Base-by-base conservation (phyloP, 2,888 invertebrate genomes). In the Spicauda simplicius region DNA sequence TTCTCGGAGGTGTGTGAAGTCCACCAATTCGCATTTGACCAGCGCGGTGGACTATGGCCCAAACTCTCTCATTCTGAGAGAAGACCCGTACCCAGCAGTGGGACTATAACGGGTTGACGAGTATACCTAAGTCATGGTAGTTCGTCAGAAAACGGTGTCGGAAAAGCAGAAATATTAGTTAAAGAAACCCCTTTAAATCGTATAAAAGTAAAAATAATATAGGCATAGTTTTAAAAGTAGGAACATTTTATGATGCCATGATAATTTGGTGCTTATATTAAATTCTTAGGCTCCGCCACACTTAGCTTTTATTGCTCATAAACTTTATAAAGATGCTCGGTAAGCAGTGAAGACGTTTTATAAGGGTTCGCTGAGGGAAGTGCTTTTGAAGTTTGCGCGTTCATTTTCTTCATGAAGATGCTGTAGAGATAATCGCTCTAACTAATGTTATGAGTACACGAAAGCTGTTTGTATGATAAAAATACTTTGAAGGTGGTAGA, bases 331-430 rank as follows among this genome's bases (percentile, higher is more conserved):
- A 63, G 19, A 63, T 63, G 63, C 20, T 48, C 14, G 12, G 62
- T 41, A 62, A 62, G 53, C 53, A 41, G 14, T n/a, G 53, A 48
- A 25, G 59, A 59, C 25, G 25, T 59, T 59, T 54, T 62, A 62
- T 62, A 62, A 62, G 54, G 54, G 62, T 54, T 54, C 19, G 41
- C 41, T 19, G 62, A 25, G 25, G 20, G n/a, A 62, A 53, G 54
- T 63, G 63, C 5, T 63, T 63, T 63, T 25, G 55, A 63, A 48
- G 63, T 63, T 56, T 63, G 55, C 45, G 45, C 33, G 30, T 45
- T 63, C 45, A 63, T 63, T 63, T 48, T 54, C 33, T 30, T 63
- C 48, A 16, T 19, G 48, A 56, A 56, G 63, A 62, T 53, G 62
- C 19, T 62, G 25, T 37, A 33, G 48, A 63, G 55, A 55, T 63